phyloP scores from a whole-genome alignment of 2,797 vertebrate species.

The Galagoides demidoff region DNA sequence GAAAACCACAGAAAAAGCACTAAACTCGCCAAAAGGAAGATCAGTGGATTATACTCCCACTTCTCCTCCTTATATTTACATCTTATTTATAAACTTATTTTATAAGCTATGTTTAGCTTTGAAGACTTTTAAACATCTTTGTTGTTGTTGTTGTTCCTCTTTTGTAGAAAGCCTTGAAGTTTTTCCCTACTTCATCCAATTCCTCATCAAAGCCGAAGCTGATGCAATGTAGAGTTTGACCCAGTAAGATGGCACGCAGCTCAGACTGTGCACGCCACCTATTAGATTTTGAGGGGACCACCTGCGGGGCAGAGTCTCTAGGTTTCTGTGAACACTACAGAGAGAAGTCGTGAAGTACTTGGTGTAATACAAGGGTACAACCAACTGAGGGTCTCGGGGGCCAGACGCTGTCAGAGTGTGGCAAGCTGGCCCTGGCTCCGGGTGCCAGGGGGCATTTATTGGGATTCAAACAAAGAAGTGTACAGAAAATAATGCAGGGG shows the following conservation, averaged over 20 bases:
- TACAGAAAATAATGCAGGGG: too few relatives aligned
- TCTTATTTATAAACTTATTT: conserved; percentile 24
- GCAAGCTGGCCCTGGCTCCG: too few relatives aligned
- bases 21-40: neutral
- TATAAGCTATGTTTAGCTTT: neutral
- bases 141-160: neutral
- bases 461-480: too few relatives aligned
- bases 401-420: too few relatives aligned
- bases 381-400: too few relatives aligned
- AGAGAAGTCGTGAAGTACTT: too few relatives aligned
- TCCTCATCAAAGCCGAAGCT: neutral
- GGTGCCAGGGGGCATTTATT: too few relatives aligned
- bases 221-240: neutral
- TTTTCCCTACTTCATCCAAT: neutral
- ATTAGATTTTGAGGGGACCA: too few relatives aligned
- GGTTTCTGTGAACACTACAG: too few relatives aligned
- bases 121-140: neutral
- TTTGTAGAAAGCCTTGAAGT: neutral
- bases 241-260: neutral
- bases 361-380: too few relatives aligned
- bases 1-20: neutral
- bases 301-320: too few relatives aligned
- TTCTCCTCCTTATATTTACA: neutral
- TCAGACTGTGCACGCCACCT: neutral
- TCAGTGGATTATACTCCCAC: neutral